Conservation (phyloP, 2,888 invertebrate species). For the Chironomus riparius region DNA sequence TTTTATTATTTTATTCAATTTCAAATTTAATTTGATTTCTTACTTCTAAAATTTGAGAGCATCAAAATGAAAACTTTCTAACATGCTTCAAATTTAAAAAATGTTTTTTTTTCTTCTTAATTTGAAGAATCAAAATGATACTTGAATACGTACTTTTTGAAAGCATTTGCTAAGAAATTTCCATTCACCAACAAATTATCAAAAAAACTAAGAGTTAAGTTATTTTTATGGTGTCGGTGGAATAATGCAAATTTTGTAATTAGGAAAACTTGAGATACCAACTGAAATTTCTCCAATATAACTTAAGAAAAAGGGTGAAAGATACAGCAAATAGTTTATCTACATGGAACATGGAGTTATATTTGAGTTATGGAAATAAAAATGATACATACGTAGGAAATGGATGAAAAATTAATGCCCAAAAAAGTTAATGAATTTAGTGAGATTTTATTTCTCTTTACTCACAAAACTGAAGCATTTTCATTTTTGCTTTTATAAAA, state of each 20-base stretch:
- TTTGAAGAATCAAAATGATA: neutral
- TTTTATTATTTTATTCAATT: no score
- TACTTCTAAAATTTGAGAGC: no score
- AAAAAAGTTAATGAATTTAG: neutral
- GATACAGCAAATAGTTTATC: no score
- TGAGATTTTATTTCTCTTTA: neutral
- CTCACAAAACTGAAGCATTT: neutral
- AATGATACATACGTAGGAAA: neutral
- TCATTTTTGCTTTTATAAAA: neutral
- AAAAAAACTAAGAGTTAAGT: neutral
- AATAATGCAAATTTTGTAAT: no score
- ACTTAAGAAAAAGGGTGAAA: no score
- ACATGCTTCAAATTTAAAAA: neutral
- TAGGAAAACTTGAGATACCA: no score
- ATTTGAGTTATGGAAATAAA: neutral
- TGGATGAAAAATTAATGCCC: neutral
- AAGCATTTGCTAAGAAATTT: neutral
- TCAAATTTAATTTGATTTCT: no score
- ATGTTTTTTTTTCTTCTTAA: neutral
- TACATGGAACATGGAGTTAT: neutral
- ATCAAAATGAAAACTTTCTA: neutral
- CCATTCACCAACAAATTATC: neutral
- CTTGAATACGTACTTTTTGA: neutral
- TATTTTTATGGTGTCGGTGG: neutral
- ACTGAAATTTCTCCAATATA: no score